Conservation (phyloP, 2,888 invertebrate genomes). For the Cryptophagus acutangulus region DNA sequence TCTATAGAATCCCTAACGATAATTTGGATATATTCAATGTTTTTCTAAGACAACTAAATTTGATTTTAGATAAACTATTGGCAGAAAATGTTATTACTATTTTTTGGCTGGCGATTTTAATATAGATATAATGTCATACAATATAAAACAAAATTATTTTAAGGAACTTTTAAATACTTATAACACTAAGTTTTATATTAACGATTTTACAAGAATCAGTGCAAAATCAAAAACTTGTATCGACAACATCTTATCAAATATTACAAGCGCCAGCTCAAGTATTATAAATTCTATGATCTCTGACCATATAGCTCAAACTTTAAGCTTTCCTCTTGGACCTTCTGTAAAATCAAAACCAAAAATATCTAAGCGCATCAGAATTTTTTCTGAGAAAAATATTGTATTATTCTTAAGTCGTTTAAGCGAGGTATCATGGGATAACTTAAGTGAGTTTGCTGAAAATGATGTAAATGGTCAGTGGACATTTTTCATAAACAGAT, state of each 20-base stretch:
- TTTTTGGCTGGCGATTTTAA: constrained; percentile 1
- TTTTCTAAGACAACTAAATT: not conserved
- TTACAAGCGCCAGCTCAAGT: not conserved
- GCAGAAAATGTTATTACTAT: not conserved
- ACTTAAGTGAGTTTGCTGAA: not conserved
- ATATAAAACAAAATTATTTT: not conserved
- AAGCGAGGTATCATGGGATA: not conserved
- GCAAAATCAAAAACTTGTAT: not conserved
- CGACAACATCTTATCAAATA: constrained; percentile 2
- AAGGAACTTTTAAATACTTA: not conserved
- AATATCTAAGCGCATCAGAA: not conserved
- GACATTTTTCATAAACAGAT: not conserved
- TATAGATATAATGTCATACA: not conserved
- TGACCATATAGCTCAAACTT: constrained; percentile 4
- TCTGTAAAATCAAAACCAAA: not conserved
- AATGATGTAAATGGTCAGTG: constrained; percentile 1
- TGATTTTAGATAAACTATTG: constrained; percentile 2
- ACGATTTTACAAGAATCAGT: not conserved
- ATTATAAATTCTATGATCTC: not conserved
- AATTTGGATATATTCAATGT: not conserved
- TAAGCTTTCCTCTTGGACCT: not conserved
- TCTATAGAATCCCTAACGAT: not conserved
- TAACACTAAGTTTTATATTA: not conserved
- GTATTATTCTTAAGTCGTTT: not conserved
- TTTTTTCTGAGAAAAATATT: no score